Evolutionary conservation across 2,888 invertebrate species (phyloP).

Genomic region (Selenia dentaria): DNA sequence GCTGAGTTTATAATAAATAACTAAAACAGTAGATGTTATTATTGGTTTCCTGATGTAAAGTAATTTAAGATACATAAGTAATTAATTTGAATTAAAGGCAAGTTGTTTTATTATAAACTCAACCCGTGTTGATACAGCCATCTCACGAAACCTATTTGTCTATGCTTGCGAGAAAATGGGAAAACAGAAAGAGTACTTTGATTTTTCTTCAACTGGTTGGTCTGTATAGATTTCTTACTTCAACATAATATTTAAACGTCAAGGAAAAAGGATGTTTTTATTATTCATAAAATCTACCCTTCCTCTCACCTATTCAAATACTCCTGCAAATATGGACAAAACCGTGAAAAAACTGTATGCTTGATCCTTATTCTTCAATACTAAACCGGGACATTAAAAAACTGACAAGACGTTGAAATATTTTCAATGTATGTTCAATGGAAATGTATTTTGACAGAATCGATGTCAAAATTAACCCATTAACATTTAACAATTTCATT

Average conservation of each 20-base stretch:
- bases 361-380: constrained; percentile 22
- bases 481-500: no score
- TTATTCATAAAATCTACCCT: constrained; percentile 10
- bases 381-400: constrained; percentile 18
- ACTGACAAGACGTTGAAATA: no score
- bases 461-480: no score
- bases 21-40: constrained; percentile 16
- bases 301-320: constrained; percentile 10
- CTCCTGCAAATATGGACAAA: constrained; percentile 41
- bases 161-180: constrained; percentile 35
- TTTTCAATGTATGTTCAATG: no score
- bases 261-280: constrained; percentile 4
- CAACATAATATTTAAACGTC: no score
- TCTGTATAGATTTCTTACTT: not conserved
- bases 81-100: no score
- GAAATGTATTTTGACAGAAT: no score
- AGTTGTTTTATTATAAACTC: constrained; percentile 23
- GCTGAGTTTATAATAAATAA: constrained; percentile 31
- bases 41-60: no score
- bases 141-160: constrained; percentile 30
- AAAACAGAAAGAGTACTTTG: constrained; percentile 4
- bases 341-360: constrained; percentile 36
- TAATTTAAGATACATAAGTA: no score
- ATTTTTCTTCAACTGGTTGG: constrained; percentile 1
- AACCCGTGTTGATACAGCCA: constrained; percentile 23